Evolutionary conservation across 2,888 invertebrate species (phyloP), one percentile per base, ranked within the genome.

Genomic region (Himalopsyche kuldschensis): DNA sequence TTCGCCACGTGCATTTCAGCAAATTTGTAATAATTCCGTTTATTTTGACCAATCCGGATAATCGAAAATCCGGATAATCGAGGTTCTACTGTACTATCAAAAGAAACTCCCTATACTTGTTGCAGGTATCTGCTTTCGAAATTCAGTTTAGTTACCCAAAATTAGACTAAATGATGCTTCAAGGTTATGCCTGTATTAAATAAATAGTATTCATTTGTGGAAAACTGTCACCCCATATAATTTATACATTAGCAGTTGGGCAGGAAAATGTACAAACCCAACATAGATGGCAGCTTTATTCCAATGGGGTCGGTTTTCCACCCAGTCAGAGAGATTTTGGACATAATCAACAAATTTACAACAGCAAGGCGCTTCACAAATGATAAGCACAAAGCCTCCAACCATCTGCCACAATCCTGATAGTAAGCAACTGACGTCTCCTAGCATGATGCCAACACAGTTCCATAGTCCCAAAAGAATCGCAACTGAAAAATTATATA

Each of bases 341-440:
- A 99, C 97, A 92, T 97, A 97, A 89, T 98, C 99, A 87, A 99
- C 94, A 91, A 98, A 99, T 91, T 97, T 94, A 91, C 98, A 99
- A 91, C 98, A 99, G 90, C 97, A 99, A 0, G 99, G 99, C 63
- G 99, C 98, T 91, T 99, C 99, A 88, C 98, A 94, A 75, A 96
- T 94, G 87, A 98, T 93, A 85, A 97, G 94, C 85, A 97, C 88
- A 90, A 99, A 97, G 63, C 98, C 99, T 85, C 96, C 95, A 86
- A 97, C 88, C 94, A 97, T 96, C 92, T 97, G 96, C 94, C 96
- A 95, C 88, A 97, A 94, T 85, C 97, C 97, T 80, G 95, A 94
- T 78, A 97, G 90, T 83, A 97, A 91, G 89, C 96, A 96, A 69
- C 88, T 85, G 75, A 95, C 92, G 87, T 94, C 89, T 55, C 93